Evolutionary conservation across 2,888 invertebrate genomes (phyloP).

Genomic region (Capitulum mitella): DNA sequence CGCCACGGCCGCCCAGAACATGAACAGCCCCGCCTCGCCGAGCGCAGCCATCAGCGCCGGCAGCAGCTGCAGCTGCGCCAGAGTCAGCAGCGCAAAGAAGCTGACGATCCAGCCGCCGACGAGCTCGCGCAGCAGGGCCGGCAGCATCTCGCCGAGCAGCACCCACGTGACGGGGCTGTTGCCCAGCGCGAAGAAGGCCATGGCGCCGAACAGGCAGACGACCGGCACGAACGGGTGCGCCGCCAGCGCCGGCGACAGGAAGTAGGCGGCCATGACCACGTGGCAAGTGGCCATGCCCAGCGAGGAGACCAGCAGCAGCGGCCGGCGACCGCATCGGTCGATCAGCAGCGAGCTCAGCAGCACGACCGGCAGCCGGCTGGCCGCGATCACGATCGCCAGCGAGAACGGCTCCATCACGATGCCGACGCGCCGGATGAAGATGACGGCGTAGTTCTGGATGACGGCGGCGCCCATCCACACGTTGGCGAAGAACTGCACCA

Average conservation of each 20-base stretch:
- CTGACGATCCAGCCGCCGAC: neutral
- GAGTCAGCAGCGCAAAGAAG: neutral
- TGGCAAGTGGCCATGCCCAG: neutral
- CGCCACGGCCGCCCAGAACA: neutral
- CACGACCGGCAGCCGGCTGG: conserved; percentile 38
- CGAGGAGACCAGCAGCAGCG: neutral
- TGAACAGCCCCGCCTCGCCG: neutral
- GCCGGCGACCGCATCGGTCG: neutral
- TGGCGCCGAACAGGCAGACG: conserved; percentile 40
- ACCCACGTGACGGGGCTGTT: conserved; percentile 35
- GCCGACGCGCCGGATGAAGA: conserved; percentile 43
- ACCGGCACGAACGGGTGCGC: conserved; percentile 39
- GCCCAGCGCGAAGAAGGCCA: conserved; percentile 35
- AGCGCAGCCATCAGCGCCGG: neutral
- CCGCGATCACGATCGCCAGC: conserved; percentile 43
- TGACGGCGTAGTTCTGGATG: conserved; percentile 45
- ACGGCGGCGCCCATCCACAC: conserved; percentile 45
- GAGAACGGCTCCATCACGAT: conserved; percentile 40
- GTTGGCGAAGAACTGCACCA: conserved; percentile 42
- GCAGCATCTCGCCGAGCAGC: conserved; percentile 34
- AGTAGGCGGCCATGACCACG: neutral
- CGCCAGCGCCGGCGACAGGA: conserved; percentile 36
- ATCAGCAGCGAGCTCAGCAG: conserved; percentile 37
- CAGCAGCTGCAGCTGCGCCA: neutral
- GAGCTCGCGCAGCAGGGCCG: conserved; percentile 32